Base-by-base conservation (phyloP, 2,113 vertebrate genomes). In the Mormoops blainvillei region DNA sequence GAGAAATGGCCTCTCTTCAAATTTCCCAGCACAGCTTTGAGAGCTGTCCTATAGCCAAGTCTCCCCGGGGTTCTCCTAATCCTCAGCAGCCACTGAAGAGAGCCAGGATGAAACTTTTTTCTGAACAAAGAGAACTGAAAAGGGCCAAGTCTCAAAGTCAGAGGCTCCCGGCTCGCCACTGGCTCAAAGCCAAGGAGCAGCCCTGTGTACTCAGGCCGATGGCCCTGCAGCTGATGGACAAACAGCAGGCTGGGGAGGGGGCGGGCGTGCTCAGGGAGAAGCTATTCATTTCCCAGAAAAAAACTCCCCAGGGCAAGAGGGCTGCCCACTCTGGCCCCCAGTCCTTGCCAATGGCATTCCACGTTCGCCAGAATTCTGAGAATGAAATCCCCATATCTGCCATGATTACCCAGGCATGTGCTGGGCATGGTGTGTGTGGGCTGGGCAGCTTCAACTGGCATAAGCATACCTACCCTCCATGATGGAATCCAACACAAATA, bases 81-180 rank as follows among this genome's bases (percentile, higher is more conserved):
- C 95, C 97, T 85, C 67, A 0, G 71, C 68, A 94, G 93, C 94
- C 96, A 97, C 88, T 95, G 89, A 91, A 94, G 97, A 95, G 77
- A 97, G 87, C 95, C 88, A 92, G 82, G 95, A 97, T 86, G 97
- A 97, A 96, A 97, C 96, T 92, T 96, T 92, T 91, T 97, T 96
- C 91, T 43, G 74, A 97, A 96, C 96, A 97, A 97, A 96, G 94
- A 96, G 45, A 96, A 96, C 96, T 96, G 97, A 95, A 97, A 98
- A 97, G 94, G 97, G 96, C 97, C 87, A 85, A 94, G 94, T 96
- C 95, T 96, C 96, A 97, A 98, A 98, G 97, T 97, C 97, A 97
- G 86, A 87, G 96, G 95, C 86, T 91, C 95, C 93, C 89, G 93
- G 89, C 68, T 95, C 31, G 24, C 77, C 94, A 88, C 94, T 97